Base-by-base conservation (phyloP, 2,888 invertebrate species). In the Calliopum simillimum region DNA sequence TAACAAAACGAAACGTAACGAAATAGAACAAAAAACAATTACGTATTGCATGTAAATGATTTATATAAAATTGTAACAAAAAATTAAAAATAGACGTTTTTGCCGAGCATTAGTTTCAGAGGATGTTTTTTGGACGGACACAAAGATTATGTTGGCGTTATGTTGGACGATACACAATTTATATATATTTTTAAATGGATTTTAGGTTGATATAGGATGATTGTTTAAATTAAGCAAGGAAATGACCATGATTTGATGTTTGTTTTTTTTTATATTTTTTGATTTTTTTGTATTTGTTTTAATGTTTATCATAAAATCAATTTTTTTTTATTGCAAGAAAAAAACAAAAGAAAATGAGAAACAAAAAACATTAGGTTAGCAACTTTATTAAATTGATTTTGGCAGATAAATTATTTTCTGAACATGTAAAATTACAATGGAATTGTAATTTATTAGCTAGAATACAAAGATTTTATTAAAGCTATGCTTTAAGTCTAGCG, bases 361-460 rank as follows among this genome's bases (percentile, higher is more conserved):
- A 79, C 78, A 78, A 76, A 70, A 84, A 83, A 84, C 82, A 84
- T 83, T 83, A 80, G 83, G 82, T 85, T 85, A 84, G 84, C 84
- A 84, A 83, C 80, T 79, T 70, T 74, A 70, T 72, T 56, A 63
- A 68, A 67, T 66, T 70, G 6, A 49, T 47, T 66, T 70, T 53
- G 61, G 65, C 61, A 69, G 72, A 67, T 33, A 67, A 49, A 70
- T 66, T 59, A 55, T 65, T 16, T 47, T 62, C 55, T 70, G 53
- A 13, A 23, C 19, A 71, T 21, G 56, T 65, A 21, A 55, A 43
- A n/a, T 62, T 46, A 59, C 47, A 58, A 33, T 65, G 8, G 33
- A 33, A 3, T 33, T 33, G 8, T 2, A 33, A 33, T 33, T 33
- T 33, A 8, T 33, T 33, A 33, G n/a, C n/a, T n/a, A n/a, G n/a